Evolutionary conservation across 2,797 vertebrate species (phyloP).

Genomic region (Emydoidea blandingii): DNA sequence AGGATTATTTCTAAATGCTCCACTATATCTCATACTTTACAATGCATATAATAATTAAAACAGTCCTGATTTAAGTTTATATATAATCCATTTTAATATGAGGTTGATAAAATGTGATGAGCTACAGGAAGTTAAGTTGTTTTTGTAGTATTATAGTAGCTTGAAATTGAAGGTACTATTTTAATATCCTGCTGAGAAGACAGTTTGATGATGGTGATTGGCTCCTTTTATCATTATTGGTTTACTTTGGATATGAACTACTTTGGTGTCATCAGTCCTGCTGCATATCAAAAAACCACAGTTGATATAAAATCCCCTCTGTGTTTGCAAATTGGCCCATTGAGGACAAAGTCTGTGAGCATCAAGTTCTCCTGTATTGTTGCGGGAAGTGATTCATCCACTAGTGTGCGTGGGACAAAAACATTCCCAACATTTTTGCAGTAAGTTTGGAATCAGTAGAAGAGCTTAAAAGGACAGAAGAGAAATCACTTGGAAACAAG

Average conservation of each 20-base stretch:
- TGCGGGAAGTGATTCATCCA: neutral
- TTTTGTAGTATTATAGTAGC: slow-evolving; percentile 72
- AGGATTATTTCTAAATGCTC: neutral
- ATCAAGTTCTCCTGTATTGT: neutral
- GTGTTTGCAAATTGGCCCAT: neutral
- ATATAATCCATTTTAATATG: slow-evolving; percentile 21
- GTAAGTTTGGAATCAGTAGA: neutral
- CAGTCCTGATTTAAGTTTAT: neutral
- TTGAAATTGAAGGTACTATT: slow-evolving; percentile 60
- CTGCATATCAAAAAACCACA: neutral
- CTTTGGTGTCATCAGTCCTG: neutral
- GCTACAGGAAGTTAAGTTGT: slow-evolving; percentile 13
- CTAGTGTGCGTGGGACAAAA: neutral
- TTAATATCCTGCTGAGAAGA: slow-evolving; percentile 59
- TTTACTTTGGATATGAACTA: neutral
- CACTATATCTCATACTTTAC: neutral
- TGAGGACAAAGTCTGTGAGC: neutral
- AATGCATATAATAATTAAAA: neutral
- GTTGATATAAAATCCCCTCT: neutral
- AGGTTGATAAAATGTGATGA: slow-evolving; percentile 41
- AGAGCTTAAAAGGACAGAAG: neutral
- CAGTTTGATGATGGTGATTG: slow-evolving; percentile 37
- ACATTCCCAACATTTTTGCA: neutral
- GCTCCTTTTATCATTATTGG: neutral
- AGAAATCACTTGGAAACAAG: neutral